Base-by-base conservation (phyloP, 2,113 vertebrate genomes). In the Nyctereutes procyonoides region DNA sequence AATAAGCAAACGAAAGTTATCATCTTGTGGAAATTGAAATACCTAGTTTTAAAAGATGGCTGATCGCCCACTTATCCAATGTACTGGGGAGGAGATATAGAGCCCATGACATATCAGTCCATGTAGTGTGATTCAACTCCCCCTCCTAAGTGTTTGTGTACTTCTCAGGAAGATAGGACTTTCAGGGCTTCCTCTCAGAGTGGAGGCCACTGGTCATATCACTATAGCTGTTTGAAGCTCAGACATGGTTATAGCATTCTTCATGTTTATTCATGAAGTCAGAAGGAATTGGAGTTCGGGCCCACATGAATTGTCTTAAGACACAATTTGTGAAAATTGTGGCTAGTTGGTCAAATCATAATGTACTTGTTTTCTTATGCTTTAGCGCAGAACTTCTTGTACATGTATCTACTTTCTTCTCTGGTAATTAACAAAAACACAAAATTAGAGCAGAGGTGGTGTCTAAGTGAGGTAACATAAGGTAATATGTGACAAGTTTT, bases 1-100 rank as follows among this genome's bases (percentile, higher is more conserved):
- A 60, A 88, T 69, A 62, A 96, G 15, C 30, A 67, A 76, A 77
- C 87, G n/a, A 88, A 53, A 92, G 73, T 77, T 74, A 55, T 28
- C 53, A 60, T 53, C 58, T 81, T 32, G 30, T 7, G 11, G 58
- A 76, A 92, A 83, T 77, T 38, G 69, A 82, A 94, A 83, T 71
- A 60, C 11, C 32, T 19, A 80, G 26, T 83, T 83, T 67, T 76
- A 51, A 73, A 63, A 51, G 79, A 65, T 88, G 76, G 48, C n/a
- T 65, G 28, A 43, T 16, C n/a, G 65, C 8, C 48, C 30, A 16
- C 12, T 83, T 83, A 56, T 48, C 22, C 35, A 56, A 48, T 65
- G 22, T 76, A 10, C 22, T 32, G 26, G 48, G 53, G 32, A 60
- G 19, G 22, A 76, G 56, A 76, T 30, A 60, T 20, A 32, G 84